Base-by-base conservation (phyloP, 2,113 vertebrate genomes). In the Lichenostomus cassidix region DNA sequence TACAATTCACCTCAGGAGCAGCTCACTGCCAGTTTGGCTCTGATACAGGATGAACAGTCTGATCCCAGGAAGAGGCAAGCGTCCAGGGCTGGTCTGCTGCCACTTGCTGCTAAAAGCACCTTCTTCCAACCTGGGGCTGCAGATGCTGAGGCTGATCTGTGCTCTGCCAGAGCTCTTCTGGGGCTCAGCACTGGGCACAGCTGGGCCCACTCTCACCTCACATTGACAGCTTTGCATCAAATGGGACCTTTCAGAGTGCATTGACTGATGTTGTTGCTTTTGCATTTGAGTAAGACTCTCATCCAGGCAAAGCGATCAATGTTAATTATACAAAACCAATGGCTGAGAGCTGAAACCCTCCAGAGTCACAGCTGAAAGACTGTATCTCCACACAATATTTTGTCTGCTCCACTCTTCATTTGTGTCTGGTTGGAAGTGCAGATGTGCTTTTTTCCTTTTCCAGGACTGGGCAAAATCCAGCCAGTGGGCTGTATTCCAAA, bases 301-400 rank as follows among this genome's bases (percentile, higher is more conserved):
- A 92, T 82, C 89, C 94, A 95, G 87, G 89, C 76, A 93, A 96
- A 97, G 81, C 87, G 90, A 93, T 91, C 35, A 94, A 82, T 95
- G 87, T 84, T 65, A 94, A 81, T 80, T 90, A 88, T 86, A 96
- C 85, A 97, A 95, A 94, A 60, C 77, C 83, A 96, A 31, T 55
- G 77, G 84, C 24, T 93, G 92, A 96, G 91, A 94, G 94, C 88
- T 31, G 25, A 95, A 96, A 95, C 90, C 42, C 56, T 62, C 35
- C 28, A 65, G 87, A 70, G 74, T 87, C 91, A 79, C 74, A 92
- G 79, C 41, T 55, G 64, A 89, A 89, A 88, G 33, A 64, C 64
- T 78, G 33, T 35, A 62, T 62, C 53, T 71, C 69, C 55, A 85
- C 77, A 76, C 65, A 77, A 31, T n/a, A 35, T 64, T 89, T 41